Evolutionary conservation across 1,140 invertebrate species (phyloP).

Genomic region (Goniozus legneri): DNA sequence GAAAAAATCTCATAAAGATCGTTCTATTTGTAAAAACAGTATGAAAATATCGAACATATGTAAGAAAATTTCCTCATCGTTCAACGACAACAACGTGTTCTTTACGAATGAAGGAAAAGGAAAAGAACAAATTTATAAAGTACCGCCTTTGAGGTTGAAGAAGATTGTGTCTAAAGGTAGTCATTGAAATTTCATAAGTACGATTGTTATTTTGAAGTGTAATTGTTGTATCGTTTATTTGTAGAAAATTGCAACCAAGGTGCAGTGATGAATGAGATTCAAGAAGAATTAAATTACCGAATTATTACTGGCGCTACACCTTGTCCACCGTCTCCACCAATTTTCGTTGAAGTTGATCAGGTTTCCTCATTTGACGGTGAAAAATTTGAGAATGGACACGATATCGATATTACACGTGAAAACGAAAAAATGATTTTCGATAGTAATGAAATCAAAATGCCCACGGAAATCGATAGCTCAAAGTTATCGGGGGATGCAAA

Average conservation of each 20-base stretch:
- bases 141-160: slow-evolving; percentile 36
- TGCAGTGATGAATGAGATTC: not conserved
- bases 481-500: too few relatives aligned
- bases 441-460: too few relatives aligned
- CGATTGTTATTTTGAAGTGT: not conserved
- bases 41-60: too few relatives aligned
- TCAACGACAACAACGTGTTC: not conserved
- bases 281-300: slow-evolving; percentile 24
- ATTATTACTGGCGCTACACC: slow-evolving; percentile 22
- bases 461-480: too few relatives aligned
- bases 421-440: too few relatives aligned
- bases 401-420: too few relatives aligned
- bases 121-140: slow-evolving; percentile 2
- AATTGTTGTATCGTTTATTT: not conserved
- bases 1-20: too few relatives aligned
- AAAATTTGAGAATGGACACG: too few relatives aligned
- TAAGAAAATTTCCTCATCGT: too few relatives aligned
- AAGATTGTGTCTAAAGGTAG: slow-evolving; percentile 25
- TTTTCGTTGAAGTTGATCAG: too few relatives aligned
- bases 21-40: too few relatives aligned
- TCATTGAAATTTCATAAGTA: not conserved
- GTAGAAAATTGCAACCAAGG: not conserved
- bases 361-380: too few relatives aligned
- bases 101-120: not conserved
- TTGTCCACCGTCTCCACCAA: not conserved